Conservation (phyloP, 2,113 vertebrate genomes). For the Erpornis zantholeuca region DNA sequence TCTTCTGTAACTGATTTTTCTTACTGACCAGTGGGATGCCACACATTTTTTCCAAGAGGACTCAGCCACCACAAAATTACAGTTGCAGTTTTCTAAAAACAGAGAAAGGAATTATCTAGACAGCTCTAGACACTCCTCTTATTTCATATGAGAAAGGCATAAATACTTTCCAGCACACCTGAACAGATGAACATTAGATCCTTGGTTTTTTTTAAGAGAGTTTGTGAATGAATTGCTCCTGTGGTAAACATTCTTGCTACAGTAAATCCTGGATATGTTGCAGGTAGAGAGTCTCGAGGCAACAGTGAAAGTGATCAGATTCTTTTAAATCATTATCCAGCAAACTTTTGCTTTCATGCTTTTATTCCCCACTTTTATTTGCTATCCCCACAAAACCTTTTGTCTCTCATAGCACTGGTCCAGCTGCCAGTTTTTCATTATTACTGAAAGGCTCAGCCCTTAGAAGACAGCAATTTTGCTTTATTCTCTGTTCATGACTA, state of each 20-base stretch:
- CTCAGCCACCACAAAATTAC: neutral
- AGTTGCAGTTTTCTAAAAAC: neutral
- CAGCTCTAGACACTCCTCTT: neutral
- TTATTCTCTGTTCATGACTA: constrained; percentile 3
- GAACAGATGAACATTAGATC: neutral
- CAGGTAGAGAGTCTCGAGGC: neutral
- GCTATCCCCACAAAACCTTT: neutral
- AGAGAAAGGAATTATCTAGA: neutral
- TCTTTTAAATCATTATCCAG: neutral
- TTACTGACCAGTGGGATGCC: neutral
- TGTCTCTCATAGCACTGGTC: neutral
- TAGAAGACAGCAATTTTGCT: neutral
- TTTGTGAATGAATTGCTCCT: neutral
- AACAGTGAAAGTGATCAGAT: neutral
- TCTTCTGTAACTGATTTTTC: neutral
- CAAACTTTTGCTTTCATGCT: neutral
- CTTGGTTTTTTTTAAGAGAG: neutral
- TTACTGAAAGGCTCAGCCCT: neutral
- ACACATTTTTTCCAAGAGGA: neutral
- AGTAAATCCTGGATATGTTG: neutral
- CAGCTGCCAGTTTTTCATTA: neutral
- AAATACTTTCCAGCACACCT: neutral
- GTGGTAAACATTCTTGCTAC: neutral
- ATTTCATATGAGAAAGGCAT: neutral
- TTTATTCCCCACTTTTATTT: neutral